These are phyloP conservation scores for Nanger granti DNA, from an alignment of 2,113 vertebrate species.

Conservation along the genomic window DNA sequence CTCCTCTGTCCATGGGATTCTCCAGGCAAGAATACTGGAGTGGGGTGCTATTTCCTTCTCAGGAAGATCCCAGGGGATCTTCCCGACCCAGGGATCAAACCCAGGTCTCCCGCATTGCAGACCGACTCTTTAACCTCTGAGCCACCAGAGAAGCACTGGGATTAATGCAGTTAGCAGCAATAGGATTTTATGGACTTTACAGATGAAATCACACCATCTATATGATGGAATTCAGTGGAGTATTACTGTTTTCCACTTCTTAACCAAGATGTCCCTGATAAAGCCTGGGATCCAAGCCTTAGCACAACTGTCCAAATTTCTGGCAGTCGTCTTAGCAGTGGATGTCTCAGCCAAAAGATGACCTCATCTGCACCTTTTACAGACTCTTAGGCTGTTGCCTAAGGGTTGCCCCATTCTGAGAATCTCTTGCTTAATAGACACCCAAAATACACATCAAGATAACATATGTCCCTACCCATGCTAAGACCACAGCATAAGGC, in stretches of 20 bases:
- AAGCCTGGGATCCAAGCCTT: background rate
- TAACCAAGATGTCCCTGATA: background rate
- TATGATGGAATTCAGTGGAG: background rate
- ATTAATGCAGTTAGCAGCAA: background rate
- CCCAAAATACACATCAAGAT: background rate
- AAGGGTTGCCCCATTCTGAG: background rate
- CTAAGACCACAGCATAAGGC: background rate
- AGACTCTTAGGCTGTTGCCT: background rate
- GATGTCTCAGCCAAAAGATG: background rate
- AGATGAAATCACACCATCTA: background rate
- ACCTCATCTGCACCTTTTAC: background rate
- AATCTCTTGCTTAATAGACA: background rate
- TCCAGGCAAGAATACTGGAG: no score
- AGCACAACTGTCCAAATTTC: background rate
- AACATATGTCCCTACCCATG: background rate
- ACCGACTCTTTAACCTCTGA: no score
- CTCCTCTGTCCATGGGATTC: no score
- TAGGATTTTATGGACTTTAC: background rate
- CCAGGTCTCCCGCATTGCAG: no score
- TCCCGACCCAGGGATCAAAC: no score
- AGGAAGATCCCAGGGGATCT: no score
- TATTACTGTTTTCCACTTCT: background rate
- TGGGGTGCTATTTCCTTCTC: no score
- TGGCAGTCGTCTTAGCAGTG: background rate
- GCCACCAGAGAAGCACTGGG: no score